Percentiles rank a stretch among this genome's conserved stretches.
These are phyloP conservation scores for Rhea americana DNA, from an alignment of 2,113 vertebrate genomes.

Conservation along the genomic window DNA sequence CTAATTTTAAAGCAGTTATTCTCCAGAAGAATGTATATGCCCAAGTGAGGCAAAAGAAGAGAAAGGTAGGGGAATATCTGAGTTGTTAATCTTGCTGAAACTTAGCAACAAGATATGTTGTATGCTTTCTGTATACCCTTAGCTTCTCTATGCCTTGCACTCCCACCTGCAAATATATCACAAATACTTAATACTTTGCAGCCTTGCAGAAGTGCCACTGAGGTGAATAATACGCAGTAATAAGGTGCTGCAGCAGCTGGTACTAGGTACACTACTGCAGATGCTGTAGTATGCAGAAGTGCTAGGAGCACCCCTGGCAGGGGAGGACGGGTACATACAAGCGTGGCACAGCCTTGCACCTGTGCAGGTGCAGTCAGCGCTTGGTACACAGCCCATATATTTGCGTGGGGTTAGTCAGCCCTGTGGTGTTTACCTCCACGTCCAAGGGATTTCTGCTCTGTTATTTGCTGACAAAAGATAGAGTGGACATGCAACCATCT, in stretches of 20 bases:
- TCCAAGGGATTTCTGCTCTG: no score
- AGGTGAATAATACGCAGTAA: accelerated
- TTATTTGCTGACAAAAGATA: no score
- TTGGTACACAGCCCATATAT: no score
- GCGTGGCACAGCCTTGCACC: no score
- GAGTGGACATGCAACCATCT: neutral
- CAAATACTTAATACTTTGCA: neutral
- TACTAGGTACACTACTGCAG: accelerated
- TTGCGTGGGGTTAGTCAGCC: no score
- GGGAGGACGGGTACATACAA: no score
- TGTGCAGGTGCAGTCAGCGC: no score
- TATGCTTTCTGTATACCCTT: neutral
- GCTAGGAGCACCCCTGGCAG: no score
- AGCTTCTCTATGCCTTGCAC: neutral
- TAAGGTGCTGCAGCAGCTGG: accelerated
- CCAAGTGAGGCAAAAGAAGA: neutral
- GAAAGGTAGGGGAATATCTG: neutral
- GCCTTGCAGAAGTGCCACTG: neutral
- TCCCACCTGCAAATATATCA: neutral
- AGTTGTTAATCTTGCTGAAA: neutral
- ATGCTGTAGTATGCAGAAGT: no score
- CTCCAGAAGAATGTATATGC: neutral
- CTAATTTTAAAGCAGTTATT: neutral
- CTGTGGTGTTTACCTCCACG: no score
- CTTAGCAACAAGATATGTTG: no score